Conservation (phyloP, 1,140 invertebrate species). For the Drosophila auraria region DNA sequence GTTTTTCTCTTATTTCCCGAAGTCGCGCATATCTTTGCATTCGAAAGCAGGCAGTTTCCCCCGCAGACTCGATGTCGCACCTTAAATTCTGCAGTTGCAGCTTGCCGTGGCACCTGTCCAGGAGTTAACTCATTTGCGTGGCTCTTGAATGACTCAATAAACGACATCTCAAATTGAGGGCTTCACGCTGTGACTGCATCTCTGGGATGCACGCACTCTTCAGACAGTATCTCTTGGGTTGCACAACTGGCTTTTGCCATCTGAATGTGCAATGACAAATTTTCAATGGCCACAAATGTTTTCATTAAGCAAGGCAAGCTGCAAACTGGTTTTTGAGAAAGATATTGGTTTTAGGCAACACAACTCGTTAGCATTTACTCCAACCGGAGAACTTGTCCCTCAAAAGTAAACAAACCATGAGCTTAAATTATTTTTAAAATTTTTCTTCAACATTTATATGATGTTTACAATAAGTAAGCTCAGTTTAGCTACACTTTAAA, state of each 20-base stretch:
- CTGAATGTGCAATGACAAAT: conserved; percentile 64
- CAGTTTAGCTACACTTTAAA: too few relatives aligned
- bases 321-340: conserved; percentile 4
- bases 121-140: conserved; percentile 80
- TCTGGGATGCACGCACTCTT: neutral
- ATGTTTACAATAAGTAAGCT: neutral
- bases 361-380: neutral
- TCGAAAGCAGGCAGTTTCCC: conserved; percentile 39
- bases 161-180: conserved; percentile 70
- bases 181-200: conserved; percentile 59
- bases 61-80: conserved; percentile 27
- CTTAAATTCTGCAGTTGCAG: neutral
- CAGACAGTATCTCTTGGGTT: conserved; percentile 10
- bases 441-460: too few relatives aligned
- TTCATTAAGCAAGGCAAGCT: conserved; percentile 34
- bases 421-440: neutral
- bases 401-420: neutral
- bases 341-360: neutral
- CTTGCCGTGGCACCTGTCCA: conserved; percentile 42
- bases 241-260: conserved; percentile 9
- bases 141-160: conserved; percentile 78
- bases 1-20: conserved; percentile 5
- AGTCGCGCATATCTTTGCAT: conserved; percentile 76
- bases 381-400: neutral
- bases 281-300: conserved; percentile 52